Evolutionary conservation across 2,113 vertebrate species (phyloP).

Genomic region (Columba livia): DNA sequence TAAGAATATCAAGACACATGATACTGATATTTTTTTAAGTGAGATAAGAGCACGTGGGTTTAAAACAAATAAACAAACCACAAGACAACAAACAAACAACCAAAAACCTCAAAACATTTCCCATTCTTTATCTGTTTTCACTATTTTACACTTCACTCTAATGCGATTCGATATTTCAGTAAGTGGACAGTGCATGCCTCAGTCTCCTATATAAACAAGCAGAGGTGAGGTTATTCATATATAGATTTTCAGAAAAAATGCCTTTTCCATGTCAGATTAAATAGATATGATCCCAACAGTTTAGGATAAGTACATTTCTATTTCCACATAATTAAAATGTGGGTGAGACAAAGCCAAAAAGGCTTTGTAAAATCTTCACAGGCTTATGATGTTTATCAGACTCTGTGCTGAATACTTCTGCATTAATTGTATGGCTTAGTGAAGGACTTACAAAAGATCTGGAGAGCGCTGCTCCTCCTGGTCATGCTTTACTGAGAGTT

Average conservation of each 20-base stretch:
- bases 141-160: background rate
- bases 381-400: background rate
- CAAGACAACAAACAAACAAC: too few species aligned
- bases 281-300: background rate
- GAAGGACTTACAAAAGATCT: constrained; percentile 4
- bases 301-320: background rate
- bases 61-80: background rate
- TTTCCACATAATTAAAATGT: background rate
- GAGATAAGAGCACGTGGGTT: background rate
- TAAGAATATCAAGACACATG: constrained; percentile 40
- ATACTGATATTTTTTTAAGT: background rate
- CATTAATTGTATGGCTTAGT: background rate
- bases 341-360: background rate
- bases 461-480: constrained; percentile 4
- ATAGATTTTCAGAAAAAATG: background rate
- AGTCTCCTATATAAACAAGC: background rate
- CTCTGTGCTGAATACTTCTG: background rate
- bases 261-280: background rate
- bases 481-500: constrained; percentile 40
- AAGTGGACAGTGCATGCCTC: background rate
- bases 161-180: background rate
- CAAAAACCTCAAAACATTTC: background rate
- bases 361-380: background rate
- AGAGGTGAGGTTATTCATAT: background rate
- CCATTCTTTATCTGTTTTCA: background rate